Conservation (phyloP, 2,113 vertebrate species). For the Scomber japonicus region DNA sequence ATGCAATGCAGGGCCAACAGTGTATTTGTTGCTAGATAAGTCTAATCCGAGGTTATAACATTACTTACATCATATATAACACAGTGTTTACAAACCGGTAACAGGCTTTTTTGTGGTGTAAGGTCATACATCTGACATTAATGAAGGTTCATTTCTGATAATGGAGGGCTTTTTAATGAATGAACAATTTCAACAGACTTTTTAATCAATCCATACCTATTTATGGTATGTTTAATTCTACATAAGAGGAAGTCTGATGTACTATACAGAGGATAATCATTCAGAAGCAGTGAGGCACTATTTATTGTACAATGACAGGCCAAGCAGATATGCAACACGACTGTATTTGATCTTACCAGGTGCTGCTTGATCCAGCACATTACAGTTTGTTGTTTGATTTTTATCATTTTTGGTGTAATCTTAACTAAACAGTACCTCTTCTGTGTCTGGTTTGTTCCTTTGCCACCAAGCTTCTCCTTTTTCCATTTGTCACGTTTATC, state of each 20-base stretch:
- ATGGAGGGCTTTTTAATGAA: background rate
- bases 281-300: background rate
- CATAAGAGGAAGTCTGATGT: background rate
- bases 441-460: background rate
- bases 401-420: background rate
- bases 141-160: too few relatives aligned
- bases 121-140: too few relatives aligned
- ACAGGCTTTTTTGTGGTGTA: background rate
- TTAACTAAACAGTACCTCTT: background rate
- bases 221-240: background rate
- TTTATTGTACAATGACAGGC: background rate
- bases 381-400: background rate
- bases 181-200: background rate
- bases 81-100: background rate
- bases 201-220: background rate
- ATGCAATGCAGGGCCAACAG: background rate
- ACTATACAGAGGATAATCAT: background rate
- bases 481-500: constrained; percentile 12
- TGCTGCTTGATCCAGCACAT: background rate
- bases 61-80: background rate
- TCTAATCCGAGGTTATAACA: background rate
- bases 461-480: background rate
- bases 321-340: background rate
- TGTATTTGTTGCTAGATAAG: background rate
- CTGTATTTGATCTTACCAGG: background rate